Evolutionary conservation across 92 coral and sea anemone genomes (phyloP).

Genomic region (Galaxea fascicularis): DNA sequence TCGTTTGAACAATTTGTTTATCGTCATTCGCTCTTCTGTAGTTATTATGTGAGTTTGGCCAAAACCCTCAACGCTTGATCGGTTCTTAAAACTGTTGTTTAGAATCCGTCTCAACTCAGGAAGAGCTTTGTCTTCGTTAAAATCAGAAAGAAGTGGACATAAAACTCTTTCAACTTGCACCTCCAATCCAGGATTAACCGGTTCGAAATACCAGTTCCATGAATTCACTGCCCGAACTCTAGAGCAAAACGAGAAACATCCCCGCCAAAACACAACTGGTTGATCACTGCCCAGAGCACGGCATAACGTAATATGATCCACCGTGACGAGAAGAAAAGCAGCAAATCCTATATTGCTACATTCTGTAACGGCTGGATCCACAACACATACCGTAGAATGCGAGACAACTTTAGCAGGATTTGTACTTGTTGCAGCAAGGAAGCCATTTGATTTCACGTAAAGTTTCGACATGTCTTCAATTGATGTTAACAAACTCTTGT

Average conservation of each 20-base stretch:
- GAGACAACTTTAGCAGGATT: background rate
- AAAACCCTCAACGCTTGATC: conserved; percentile 13
- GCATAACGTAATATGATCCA: conserved; percentile 68
- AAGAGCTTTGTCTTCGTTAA: no score
- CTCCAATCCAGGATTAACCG: conserved; percentile 67
- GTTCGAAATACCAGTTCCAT: conserved; percentile 82
- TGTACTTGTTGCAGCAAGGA: conserved; percentile 1
- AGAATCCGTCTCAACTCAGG: background rate
- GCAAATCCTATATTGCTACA: conserved; percentile 71
- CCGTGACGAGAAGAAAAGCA: conserved; percentile 51
- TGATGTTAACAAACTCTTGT: background rate
- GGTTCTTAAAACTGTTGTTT: conserved; percentile 13
- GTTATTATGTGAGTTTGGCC: conserved; percentile 46
- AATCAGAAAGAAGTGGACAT: conserved; percentile 17
- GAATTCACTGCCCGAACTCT: conserved; percentile 56
- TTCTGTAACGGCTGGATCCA: conserved; percentile 55
- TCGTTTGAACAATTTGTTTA: conserved; percentile 44
- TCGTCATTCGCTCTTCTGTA: conserved; percentile 42
- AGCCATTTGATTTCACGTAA: background rate
- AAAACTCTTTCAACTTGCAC: conserved; percentile 42
- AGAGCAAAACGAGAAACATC: conserved; percentile 69
- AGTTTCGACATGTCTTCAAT: background rate
- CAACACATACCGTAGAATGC: conserved; percentile 50
- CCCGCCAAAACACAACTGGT: conserved; percentile 74
- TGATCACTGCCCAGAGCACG: conserved; percentile 15